Base-by-base conservation (phyloP, 1,140 invertebrate species). In the Hylaeus volcanicus region DNA sequence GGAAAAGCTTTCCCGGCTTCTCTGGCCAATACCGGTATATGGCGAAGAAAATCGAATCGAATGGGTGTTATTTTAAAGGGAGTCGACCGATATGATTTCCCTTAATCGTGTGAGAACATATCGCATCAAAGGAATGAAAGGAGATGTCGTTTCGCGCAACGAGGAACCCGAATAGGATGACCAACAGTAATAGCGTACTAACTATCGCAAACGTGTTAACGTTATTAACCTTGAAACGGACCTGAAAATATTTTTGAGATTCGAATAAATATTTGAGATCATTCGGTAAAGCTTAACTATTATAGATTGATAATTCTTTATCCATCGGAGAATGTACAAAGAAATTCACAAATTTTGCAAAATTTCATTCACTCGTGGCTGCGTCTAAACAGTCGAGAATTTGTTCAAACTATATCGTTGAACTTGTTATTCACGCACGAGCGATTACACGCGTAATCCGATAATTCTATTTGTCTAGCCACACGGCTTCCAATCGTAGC, bases 371-470 rank as follows among this genome's bases (percentile, higher is more conserved):
- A 4, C 1, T 56, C 4, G 11, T 43, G n/a, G 12, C 9, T 5
- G n/a, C 53, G 69, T 14, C 1, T 14, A 45, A 37, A 9, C 26
- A 26, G 26, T 14, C 8, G 58, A 15, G 41, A 51, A 63, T 63
- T 63, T 8, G 5, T 45, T 48, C 26, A n/a, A 55, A 75, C 9
- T 26, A 15, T 56, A 48, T 51, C 6, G 14, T 3, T 48, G 41
- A 48, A 45, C 43, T 14, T 58, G 41, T 5, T 39, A 37, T 58
- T 68, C 26, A 45, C 43, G 5, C 43, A 55, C 41, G 43, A n/a
- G 37, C 56, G 75, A 70, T 51, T 55, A 78, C 66, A 63, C 66
- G 60, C 61, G 68, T 71, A 71, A 78, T 68, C 74, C 73, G 73
- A 48, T 78, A 78, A 63, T 45, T 71, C 39, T 12, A 56, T 39